phyloP scores from a whole-genome alignment of 2,888 invertebrate species.

The Eilema sororculum region DNA sequence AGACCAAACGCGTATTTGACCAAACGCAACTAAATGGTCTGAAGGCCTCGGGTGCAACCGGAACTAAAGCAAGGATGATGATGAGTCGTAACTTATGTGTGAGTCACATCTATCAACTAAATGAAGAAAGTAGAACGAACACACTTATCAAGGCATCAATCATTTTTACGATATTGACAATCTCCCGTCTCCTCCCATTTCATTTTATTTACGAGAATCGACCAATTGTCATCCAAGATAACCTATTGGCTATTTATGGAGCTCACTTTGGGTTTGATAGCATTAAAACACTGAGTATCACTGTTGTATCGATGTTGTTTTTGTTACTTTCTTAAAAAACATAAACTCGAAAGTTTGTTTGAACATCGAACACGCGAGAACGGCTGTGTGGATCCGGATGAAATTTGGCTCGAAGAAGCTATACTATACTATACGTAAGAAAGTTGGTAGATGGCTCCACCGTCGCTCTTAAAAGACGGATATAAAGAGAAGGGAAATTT shows the following conservation, averaged over 20 bases:
- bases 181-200: constrained; percentile 9
- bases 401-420: too few relatives aligned
- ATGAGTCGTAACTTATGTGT: neutral
- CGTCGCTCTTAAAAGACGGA: too few relatives aligned
- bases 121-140: neutral
- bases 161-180: constrained; percentile 4
- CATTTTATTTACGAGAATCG: constrained; percentile 2
- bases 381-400: neutral
- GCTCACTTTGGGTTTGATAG: neutral
- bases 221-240: constrained; percentile 9
- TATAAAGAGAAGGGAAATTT: too few relatives aligned
- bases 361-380: neutral
- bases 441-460: too few relatives aligned
- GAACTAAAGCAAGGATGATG: neutral
- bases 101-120: neutral
- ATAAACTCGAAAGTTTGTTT: neutral
- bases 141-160: constrained; percentile 14
- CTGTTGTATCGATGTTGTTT: neutral
- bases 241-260: constrained; percentile 12
- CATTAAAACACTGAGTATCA: neutral
- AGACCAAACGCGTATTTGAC: too few relatives aligned
- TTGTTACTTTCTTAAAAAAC: neutral
- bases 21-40: too few relatives aligned
- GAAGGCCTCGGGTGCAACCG: too few relatives aligned
- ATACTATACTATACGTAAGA: too few relatives aligned